Conservation (phyloP, 2,888 invertebrate species). For the Empis livida region DNA sequence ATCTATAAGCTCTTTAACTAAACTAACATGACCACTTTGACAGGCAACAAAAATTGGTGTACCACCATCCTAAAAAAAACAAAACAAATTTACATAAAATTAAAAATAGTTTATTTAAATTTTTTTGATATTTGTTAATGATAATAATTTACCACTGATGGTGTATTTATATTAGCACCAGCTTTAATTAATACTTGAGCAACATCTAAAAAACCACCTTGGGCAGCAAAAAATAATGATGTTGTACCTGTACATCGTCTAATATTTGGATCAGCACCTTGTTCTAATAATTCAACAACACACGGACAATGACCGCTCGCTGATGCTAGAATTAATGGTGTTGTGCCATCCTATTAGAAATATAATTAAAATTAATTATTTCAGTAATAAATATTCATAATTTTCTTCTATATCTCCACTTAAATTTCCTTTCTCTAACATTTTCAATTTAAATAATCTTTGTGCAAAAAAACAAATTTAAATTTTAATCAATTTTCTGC, state of each 20-base stretch:
- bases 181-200: slow-evolving; percentile 63
- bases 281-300: slow-evolving; percentile 72
- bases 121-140: not conserved
- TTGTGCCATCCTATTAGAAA: slow-evolving; percentile 73
- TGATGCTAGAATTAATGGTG: slow-evolving; percentile 81
- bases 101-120: not conserved
- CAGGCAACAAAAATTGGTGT: slow-evolving; percentile 84
- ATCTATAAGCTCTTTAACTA: slow-evolving; percentile 70
- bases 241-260: slow-evolving; percentile 85
- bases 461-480: too few relatives aligned
- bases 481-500: too few relatives aligned
- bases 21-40: slow-evolving; percentile 80
- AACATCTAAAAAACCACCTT: slow-evolving; percentile 79
- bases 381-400: too few relatives aligned
- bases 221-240: slow-evolving; percentile 86
- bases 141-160: slow-evolving; percentile 53
- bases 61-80: slow-evolving; percentile 78
- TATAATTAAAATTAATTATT: too few relatives aligned
- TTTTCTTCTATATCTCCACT: too few relatives aligned
- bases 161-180: slow-evolving; percentile 64
- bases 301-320: slow-evolving; percentile 84
- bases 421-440: too few relatives aligned
- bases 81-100: not conserved
- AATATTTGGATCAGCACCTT: slow-evolving; percentile 81
- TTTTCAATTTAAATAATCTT: too few relatives aligned